phyloP scores from a whole-genome alignment of 2,888 invertebrate genomes.

The Glaucopsyche alexis region DNA sequence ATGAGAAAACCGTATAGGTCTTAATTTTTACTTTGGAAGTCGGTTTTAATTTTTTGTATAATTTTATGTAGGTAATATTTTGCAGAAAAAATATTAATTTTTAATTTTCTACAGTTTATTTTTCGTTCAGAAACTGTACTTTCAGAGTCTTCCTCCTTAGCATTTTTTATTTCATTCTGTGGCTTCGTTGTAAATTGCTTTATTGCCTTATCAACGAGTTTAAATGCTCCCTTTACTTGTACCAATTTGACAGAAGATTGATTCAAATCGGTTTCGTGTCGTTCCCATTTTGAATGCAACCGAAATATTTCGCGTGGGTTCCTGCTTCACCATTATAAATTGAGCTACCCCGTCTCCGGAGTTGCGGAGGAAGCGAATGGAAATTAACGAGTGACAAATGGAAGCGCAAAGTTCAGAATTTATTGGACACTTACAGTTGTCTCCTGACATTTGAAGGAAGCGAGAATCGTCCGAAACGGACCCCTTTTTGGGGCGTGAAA shows the following conservation, averaged over 20 bases:
- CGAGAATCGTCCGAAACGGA: conserved; percentile 64
- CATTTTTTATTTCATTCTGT: neutral
- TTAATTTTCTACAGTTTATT: neutral
- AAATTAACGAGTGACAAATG: conserved; percentile 44
- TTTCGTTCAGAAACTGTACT: neutral
- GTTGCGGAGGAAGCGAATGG: conserved; percentile 38
- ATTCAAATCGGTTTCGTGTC: conserved; percentile 66
- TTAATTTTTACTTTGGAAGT: too few species aligned
- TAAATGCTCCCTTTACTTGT: conserved; percentile 44
- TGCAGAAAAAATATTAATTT: too few species aligned
- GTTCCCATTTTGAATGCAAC: conserved; percentile 70
- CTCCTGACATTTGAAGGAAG: conserved; percentile 71
- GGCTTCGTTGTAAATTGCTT: conserved; percentile 28
- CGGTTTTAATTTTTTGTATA: too few species aligned
- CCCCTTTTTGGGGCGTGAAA: conserved; percentile 77
- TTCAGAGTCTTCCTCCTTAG: neutral
- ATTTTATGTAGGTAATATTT: too few species aligned
- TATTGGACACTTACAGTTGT: conserved; percentile 60
- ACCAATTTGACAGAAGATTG: conserved; percentile 74
- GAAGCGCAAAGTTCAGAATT: conserved; percentile 54
- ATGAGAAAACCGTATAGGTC: too few species aligned
- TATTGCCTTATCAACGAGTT: conserved; percentile 36
- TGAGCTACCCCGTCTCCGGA: conserved; percentile 50
- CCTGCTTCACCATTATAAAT: conserved; percentile 53
- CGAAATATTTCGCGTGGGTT: conserved; percentile 67